Evolutionary conservation across 2,797 vertebrate species (phyloP).

Genomic region (Clamator glandarius): DNA sequence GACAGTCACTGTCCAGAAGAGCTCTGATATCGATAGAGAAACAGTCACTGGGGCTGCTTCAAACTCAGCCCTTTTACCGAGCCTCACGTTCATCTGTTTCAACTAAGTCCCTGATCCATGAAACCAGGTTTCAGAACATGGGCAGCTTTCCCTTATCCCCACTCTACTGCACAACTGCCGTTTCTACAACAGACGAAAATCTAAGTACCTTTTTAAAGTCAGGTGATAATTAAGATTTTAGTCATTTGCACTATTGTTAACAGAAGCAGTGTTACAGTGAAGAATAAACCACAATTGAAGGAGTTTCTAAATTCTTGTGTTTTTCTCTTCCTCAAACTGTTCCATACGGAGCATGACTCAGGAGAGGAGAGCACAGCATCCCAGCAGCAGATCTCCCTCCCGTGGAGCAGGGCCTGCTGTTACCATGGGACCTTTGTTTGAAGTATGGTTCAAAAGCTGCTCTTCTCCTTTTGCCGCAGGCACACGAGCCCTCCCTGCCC

Average conservation of each 20-base stretch:
- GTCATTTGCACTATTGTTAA: not conserved
- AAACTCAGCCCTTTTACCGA: not conserved
- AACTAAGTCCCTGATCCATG: not conserved
- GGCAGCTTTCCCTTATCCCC: not conserved
- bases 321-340: not conserved
- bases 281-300: fast-evolving
- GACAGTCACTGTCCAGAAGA: fast-evolving
- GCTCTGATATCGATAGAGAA: not conserved
- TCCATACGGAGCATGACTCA: not conserved
- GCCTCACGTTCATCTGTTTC: not conserved
- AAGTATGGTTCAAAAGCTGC: not conserved
- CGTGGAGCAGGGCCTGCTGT: fast-evolving
- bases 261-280: not conserved
- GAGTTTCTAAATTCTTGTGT: not conserved
- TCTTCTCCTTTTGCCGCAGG: not conserved
- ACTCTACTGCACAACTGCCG: not conserved
- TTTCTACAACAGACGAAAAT: not conserved
- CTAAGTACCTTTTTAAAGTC: not conserved
- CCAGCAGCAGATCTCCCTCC: fast-evolving
- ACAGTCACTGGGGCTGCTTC: not conserved
- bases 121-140: not conserved
- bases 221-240: not conserved
- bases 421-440: not conserved
- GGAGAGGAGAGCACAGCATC: not conserved
- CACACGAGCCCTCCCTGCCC: not conserved